Conservation (phyloP, 1,140 invertebrate genomes). For the Drosophila ficusphila region DNA sequence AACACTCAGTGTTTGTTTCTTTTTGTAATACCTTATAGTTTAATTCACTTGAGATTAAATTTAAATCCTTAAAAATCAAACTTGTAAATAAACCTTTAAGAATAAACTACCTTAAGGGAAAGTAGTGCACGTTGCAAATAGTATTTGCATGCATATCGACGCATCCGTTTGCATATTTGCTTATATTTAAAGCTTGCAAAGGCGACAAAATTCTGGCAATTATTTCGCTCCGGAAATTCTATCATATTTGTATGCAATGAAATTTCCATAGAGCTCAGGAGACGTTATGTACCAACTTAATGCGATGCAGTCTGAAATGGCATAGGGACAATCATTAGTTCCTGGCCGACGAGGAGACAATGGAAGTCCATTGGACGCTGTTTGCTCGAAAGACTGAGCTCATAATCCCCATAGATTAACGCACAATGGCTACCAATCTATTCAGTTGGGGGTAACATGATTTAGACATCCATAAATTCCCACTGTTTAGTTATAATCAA, state of each 20-base stretch:
- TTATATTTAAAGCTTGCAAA: conserved; percentile 8
- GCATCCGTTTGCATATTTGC: conserved; percentile 25
- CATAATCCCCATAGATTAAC: conserved; percentile 53
- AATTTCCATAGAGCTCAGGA: not conserved
- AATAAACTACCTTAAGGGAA: not conserved
- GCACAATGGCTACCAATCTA: conserved; percentile 16
- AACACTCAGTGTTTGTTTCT: no score
- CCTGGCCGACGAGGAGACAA: conserved; percentile 10
- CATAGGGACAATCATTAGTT: conserved; percentile 35
- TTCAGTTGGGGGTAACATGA: conserved; percentile 21
- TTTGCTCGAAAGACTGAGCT: not conserved
- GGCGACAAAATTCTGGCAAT: conserved; percentile 12
- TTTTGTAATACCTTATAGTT: not conserved
- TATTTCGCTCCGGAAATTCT: conserved; percentile 1
- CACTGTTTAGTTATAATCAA: conserved; percentile 52
- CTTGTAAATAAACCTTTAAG: not conserved
- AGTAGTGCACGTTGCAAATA: not conserved
- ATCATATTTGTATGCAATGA: not conserved
- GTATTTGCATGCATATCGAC: not conserved
- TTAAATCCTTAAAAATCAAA: not conserved
- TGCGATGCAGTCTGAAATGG: conserved; percentile 7
- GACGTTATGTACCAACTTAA: conserved; percentile 21
- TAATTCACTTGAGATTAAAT: no score
- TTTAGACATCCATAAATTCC: conserved; percentile 64
- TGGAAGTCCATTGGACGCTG: not conserved